phyloP scores from a whole-genome alignment of 1,140 invertebrate genomes.

The Heliconius eleuchia region DNA sequence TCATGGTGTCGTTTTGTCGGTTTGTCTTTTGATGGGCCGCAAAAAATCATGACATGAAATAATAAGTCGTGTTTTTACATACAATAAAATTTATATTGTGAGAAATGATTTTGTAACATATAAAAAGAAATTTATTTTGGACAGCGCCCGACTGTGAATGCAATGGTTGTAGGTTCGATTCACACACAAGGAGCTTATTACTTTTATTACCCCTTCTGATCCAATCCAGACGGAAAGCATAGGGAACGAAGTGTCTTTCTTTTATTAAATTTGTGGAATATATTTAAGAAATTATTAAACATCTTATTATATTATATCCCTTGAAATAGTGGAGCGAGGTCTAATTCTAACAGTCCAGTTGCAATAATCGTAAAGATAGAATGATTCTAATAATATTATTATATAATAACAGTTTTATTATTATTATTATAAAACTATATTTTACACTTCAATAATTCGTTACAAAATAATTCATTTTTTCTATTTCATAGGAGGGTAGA shows the following conservation, averaged over 20 bases:
- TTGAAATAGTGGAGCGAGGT: conserved; percentile 14
- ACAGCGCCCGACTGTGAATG: no score
- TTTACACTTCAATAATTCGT: no score
- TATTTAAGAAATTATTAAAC: not conserved
- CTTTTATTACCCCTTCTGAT: no score
- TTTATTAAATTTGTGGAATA: no score
- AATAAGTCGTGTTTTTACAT: not conserved
- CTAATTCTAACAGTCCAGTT: not conserved
- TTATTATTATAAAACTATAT: not conserved
- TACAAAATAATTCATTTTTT: no score
- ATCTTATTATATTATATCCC: not conserved
- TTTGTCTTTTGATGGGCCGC: not conserved
- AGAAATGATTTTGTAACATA: not conserved
- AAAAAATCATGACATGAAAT: not conserved
- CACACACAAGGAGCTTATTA: no score
- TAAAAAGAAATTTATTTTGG: not conserved
- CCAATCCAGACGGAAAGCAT: no score
- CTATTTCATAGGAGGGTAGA: no score
- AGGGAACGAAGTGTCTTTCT: no score
- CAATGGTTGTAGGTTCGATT: no score
- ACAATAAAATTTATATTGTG: not conserved
- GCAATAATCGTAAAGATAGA: not conserved
- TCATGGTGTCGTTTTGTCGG: not conserved
- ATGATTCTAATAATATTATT: not conserved
- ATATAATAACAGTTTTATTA: not conserved